A percentile compares a stretch with the other conserved stretches of the same genome.
phyloP scores from a whole-genome alignment of 2,888 invertebrate genomes.

The Orthonevra nobilis region DNA sequence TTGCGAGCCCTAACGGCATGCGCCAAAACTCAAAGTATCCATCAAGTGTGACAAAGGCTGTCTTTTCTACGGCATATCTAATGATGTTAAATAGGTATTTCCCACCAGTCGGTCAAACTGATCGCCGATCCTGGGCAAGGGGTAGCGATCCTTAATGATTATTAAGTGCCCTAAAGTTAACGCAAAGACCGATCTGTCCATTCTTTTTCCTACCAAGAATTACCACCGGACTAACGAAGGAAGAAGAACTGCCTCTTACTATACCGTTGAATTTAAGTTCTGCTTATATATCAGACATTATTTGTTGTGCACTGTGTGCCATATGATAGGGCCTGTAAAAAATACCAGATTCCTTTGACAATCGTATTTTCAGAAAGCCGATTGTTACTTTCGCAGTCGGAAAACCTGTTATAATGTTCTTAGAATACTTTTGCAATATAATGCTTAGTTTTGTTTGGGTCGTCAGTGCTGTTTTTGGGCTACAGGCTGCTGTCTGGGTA shows the following conservation, averaged over 20 bases:
- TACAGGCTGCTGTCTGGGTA: neutral
- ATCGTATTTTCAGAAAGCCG: constrained; percentile 9
- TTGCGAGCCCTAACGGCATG: constrained; percentile 15
- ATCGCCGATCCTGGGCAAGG: constrained; percentile 25
- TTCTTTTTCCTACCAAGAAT: constrained; percentile 28
- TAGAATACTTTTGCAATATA: constrained; percentile 4
- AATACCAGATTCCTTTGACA: constrained; percentile 14
- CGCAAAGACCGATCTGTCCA: constrained; percentile 24
- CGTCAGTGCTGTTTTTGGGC: neutral
- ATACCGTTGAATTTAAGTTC: too few relatives aligned
- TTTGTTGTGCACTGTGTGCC: constrained; percentile 14
- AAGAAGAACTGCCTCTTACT: constrained; percentile 23
- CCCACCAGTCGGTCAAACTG: constrained; percentile 42
- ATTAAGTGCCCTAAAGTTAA: constrained; percentile 21
- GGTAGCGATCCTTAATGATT: constrained; percentile 23
- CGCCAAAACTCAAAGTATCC: too few relatives aligned
- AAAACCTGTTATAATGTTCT: constrained; percentile 13
- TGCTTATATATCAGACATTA: neutral
- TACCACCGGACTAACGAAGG: constrained; percentile 28
- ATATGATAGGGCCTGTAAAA: constrained; percentile 23
- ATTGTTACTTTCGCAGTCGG: constrained; percentile 15
- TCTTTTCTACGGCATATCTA: constrained; percentile 39
- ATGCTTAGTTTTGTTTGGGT: neutral
- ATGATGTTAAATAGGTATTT: constrained; percentile 71
- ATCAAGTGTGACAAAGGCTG: constrained; percentile 14